These are phyloP conservation scores for Sandelia bainsii DNA, from an alignment of 2,797 vertebrate species.

Conservation along the genomic window DNA sequence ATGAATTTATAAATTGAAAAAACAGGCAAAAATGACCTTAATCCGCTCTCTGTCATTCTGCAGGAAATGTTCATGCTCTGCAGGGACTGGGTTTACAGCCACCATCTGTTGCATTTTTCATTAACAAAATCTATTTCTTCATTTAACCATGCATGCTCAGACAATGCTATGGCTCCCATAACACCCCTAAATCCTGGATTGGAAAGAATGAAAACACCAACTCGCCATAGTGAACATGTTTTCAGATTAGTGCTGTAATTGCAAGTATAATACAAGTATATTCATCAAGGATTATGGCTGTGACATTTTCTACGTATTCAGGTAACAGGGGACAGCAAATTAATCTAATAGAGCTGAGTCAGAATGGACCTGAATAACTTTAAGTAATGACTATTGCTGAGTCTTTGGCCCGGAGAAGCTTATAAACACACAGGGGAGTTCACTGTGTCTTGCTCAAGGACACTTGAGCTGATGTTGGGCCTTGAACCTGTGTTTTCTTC, in stretches of 20 bases:
- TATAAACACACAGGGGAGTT: conserved; percentile 14
- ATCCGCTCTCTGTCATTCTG: conserved; percentile 80
- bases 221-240: conserved; percentile 73
- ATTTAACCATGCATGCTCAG: conserved; percentile 81
- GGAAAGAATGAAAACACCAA: conserved; percentile 76
- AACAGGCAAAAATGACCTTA: conserved; percentile 84
- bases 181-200: conserved; percentile 75
- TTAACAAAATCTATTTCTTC: conserved; percentile 85
- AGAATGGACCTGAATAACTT: conserved; percentile 47
- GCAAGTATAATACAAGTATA: conserved; percentile 72
- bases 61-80: conserved; percentile 79
- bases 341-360: conserved; percentile 60
- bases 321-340: conserved; percentile 58
- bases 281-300: conserved; percentile 73
- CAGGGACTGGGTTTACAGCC: conserved; percentile 79
- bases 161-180: conserved; percentile 78
- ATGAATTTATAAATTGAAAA: conserved; percentile 84
- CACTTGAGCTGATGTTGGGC: neutral
- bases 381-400: conserved; percentile 29
- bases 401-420: conserved; percentile 16
- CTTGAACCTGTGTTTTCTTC: conserved; percentile 17
- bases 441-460: conserved; percentile 25
- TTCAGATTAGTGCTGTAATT: conserved; percentile 81
- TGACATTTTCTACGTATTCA: conserved; percentile 67
- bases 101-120: conserved; percentile 86